These are phyloP conservation scores for Lynx canadensis DNA, from an alignment of 2,113 vertebrate genomes.

Conservation along the genomic window DNA sequence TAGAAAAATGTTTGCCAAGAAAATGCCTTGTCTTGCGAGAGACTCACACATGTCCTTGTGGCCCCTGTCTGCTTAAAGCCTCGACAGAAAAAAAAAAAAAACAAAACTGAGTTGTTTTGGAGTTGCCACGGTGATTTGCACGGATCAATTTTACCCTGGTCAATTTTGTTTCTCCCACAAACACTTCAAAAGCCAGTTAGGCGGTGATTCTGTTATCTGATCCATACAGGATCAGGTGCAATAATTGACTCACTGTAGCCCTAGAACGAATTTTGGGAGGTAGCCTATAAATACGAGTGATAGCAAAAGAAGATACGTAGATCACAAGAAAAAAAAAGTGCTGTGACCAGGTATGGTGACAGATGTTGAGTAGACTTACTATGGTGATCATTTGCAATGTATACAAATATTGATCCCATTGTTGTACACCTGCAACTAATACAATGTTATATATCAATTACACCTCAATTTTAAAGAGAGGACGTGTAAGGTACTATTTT, in stretches of 20 bases:
- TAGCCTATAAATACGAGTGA: background rate
- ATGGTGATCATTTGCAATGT: background rate
- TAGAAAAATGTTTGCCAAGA: background rate
- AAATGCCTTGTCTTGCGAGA: background rate
- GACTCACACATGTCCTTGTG: background rate
- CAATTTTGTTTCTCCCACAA: background rate
- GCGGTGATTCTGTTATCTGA: background rate
- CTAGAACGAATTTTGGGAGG: background rate
- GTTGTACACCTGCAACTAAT: background rate
- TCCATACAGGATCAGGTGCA: background rate
- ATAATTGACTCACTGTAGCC: background rate
- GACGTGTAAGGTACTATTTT: background rate
- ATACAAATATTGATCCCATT: background rate
- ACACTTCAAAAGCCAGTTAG: background rate
- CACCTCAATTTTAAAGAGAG: background rate
- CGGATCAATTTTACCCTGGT: background rate
- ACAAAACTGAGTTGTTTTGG: background rate
- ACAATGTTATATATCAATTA: background rate
- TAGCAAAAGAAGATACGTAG: background rate
- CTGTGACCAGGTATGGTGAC: background rate
- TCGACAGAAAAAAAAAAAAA: background rate
- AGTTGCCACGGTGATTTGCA: background rate
- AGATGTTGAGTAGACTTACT: background rate
- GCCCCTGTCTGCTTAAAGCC: background rate
- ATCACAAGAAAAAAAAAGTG: background rate